Percentiles rank a stretch among this genome's conserved stretches.
phyloP scores from a whole-genome alignment of 2,797 vertebrate genomes.

The Spondyliosoma cantharus region DNA sequence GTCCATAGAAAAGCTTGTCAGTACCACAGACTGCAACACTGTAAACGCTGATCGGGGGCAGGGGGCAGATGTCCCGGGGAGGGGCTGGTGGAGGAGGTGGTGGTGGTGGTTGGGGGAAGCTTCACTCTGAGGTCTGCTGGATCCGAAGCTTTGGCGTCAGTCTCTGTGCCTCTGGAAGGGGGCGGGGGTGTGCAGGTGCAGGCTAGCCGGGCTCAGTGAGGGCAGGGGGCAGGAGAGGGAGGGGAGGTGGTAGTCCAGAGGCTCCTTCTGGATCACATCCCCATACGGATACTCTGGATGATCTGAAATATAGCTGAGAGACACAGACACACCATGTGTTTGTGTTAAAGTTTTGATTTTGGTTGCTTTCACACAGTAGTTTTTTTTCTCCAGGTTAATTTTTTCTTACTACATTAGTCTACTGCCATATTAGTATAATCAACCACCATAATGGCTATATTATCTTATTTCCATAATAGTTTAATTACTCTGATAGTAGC shows the following conservation, averaged over 20 bases:
- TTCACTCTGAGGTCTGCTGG: slow-evolving; percentile 39
- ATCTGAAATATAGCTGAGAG: slow-evolving; percentile 87
- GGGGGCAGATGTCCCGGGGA: slow-evolving; percentile 15
- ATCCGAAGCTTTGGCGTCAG: slow-evolving; percentile 40
- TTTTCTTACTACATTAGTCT: neutral
- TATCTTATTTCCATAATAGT: neutral
- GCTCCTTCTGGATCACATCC: slow-evolving; percentile 80
- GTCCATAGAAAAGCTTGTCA: slow-evolving; percentile 81
- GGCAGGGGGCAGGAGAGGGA: slow-evolving; percentile 28
- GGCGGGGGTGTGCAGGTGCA: slow-evolving; percentile 31
- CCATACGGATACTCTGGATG: slow-evolving; percentile 88
- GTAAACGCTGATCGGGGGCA: slow-evolving; percentile 75
- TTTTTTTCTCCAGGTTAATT: too few relatives aligned
- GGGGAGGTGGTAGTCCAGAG: slow-evolving; percentile 4
- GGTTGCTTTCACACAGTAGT: neutral
- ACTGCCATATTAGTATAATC: neutral
- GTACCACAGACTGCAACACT: slow-evolving; percentile 77
- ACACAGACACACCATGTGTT: neutral
- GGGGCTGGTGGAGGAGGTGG: neutral
- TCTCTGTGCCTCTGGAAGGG: slow-evolving; percentile 47
- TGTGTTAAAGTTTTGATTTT: neutral
- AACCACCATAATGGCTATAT: neutral
- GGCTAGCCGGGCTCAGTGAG: slow-evolving; percentile 58
- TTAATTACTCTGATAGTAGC: neutral
- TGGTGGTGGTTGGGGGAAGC: slow-evolving; percentile 5